These are phyloP conservation scores for Oligia fasciuncula DNA, from an alignment of 2,888 invertebrate species.

Conservation along the genomic window DNA sequence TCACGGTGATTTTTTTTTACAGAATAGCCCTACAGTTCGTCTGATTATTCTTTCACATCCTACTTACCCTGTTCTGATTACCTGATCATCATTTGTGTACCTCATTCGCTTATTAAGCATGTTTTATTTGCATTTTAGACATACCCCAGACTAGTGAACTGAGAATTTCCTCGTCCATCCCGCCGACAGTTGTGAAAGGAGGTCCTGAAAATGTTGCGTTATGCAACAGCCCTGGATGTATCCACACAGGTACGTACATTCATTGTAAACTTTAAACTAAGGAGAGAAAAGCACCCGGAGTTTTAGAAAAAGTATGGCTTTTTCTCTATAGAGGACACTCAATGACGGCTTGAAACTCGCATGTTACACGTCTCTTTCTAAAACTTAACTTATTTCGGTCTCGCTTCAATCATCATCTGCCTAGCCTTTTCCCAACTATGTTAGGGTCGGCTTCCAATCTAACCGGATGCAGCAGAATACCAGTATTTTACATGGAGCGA, in stretches of 20 bases:
- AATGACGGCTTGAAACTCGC: not conserved
- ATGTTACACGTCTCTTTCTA: not conserved
- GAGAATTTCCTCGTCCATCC: constrained; percentile 83
- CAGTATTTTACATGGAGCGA: too few relatives aligned
- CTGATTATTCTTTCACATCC: not conserved
- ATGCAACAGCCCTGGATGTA: constrained; percentile 94
- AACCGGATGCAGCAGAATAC: too few relatives aligned
- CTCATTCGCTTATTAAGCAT: constrained; percentile 65
- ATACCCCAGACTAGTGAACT: constrained; percentile 88
- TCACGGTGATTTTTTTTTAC: too few relatives aligned
- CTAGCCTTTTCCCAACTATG: too few relatives aligned
- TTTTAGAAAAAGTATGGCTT: not conserved
- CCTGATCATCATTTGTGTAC: constrained; percentile 19
- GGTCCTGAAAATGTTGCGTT: constrained; percentile 79
- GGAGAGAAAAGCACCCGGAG: not conserved
- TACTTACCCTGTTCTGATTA: not conserved
- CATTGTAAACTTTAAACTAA: not conserved
- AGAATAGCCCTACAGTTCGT: not conserved
- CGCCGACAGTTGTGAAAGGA: constrained; percentile 79
- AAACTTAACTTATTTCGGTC: not conserved
- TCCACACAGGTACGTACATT: constrained; percentile 92
- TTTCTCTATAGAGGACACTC: not conserved
- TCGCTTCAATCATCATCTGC: not conserved
- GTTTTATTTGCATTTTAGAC: constrained; percentile 80
- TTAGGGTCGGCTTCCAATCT: too few relatives aligned